Evolutionary conservation across 2,797 vertebrate genomes (phyloP), one percentile per base, ranked within the genome.

Genomic region (Galaxias olidus): DNA sequence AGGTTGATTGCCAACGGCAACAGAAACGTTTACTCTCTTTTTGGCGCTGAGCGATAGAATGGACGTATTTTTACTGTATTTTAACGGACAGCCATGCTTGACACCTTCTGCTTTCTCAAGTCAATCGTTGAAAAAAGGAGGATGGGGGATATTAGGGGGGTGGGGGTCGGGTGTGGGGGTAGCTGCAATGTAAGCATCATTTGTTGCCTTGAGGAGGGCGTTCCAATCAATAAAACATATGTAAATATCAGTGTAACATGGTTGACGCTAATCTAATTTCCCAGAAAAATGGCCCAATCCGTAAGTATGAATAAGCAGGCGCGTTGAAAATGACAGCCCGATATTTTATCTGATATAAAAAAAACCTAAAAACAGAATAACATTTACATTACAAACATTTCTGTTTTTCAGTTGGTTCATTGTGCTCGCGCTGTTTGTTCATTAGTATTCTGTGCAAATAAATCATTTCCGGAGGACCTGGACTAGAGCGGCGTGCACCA

Each of bases 261-360:
- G n/a, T 18, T 10, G 42, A 58, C n/a, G 17, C 56, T n/a, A 58
- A 44, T 44, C 15, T 44, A 45, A 58, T 58, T 58, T 57, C 40
- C 13, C 9, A 17, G 41, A 57, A 57, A 57, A 57, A 18, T 57
- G 55, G 43, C 14, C 18, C 1, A 8, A 14, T 4, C 40, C 9
- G 8, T 17, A 9, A 15, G 8, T 6, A 43, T 40, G 43, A 43
- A 57, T 41, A 42, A 15, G 41, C 9, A 4, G 14, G 43, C 9
- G 15, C 10, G 7, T 17, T 43, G 1, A 3, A 57, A 15, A 14
- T 40, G 15, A 15, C 41, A 8, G 15, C n/a, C 53, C 13, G 40
- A 5, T 17, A 43, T 58, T 58, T 58, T 43, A n/a, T 10, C 41
- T 7, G n/a, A 9, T 5, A 5, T 1, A 10, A 13, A 9, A 45